Conservation (phyloP, 2,113 vertebrate genomes). For the Thamnaconus septentrionalis region DNA sequence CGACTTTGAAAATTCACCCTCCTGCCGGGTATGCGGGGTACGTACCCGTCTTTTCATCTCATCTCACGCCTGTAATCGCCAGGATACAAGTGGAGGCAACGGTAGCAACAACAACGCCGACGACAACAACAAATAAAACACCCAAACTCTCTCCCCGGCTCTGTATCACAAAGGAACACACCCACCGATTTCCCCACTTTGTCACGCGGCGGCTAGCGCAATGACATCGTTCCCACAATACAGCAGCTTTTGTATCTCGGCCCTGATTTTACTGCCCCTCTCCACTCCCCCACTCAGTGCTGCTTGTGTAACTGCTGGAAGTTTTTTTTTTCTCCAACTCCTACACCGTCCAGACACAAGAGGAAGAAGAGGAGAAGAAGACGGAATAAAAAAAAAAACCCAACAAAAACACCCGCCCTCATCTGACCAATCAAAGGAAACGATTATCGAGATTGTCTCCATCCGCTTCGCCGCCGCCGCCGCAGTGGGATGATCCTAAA, state of each 20-base stretch:
- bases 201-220: background rate
- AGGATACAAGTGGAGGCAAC: background rate
- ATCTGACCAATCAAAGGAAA: conserved; percentile 36
- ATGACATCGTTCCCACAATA: conserved; percentile 23
- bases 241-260: background rate
- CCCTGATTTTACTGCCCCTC: background rate
- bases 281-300: too few relatives aligned
- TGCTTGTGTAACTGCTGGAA: background rate
- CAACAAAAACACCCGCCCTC: conserved; percentile 6
- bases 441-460: conserved; percentile 42
- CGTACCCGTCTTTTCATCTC: background rate
- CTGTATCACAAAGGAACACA: conserved; percentile 1
- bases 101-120: background rate
- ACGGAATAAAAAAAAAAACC: background rate
- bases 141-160: too few relatives aligned
- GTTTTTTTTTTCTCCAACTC: conserved; percentile 32
- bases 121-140: background rate
- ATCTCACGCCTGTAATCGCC: background rate
- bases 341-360: conserved; percentile 7
- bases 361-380: background rate
- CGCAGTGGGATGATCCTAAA: conserved; percentile 63
- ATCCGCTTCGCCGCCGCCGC: conserved; percentile 10
- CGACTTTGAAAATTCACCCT: too few relatives aligned
- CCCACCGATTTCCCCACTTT: conserved; percentile 39
- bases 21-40: too few relatives aligned